Percentiles rank a stretch among this genome's conserved stretches.
Conservation (phyloP, 2,888 invertebrate genomes). For the Nezara viridula region DNA sequence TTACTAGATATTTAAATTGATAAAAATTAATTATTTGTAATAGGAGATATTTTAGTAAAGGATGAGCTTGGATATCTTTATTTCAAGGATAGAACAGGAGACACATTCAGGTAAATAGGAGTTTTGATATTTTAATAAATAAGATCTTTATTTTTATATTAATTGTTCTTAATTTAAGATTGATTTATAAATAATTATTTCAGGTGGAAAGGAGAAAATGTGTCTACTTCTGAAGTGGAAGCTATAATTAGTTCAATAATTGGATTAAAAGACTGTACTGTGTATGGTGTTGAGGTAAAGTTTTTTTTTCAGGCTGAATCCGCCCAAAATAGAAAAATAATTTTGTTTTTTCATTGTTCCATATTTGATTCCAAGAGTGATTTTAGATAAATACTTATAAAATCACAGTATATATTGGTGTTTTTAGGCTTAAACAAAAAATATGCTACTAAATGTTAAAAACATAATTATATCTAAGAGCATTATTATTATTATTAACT, state of each 20-base stretch:
- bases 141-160: not conserved
- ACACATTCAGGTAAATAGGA: constrained; percentile 77
- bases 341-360: too few species aligned
- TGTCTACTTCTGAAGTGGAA: constrained; percentile 97
- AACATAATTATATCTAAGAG: too few species aligned
- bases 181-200: constrained; percentile 62
- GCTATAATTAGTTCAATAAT: constrained; percentile 87
- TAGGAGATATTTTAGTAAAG: constrained; percentile 87
- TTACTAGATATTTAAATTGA: not conserved
- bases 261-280: constrained; percentile 88
- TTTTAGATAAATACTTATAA: too few species aligned
- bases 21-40: constrained; percentile 38
- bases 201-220: constrained; percentile 98
- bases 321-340: too few species aligned
- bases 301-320: too few species aligned
- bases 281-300: constrained; percentile 92
- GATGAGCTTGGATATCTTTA: constrained; percentile 93
- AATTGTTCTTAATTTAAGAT: not conserved
- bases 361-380: too few species aligned
- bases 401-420: too few species aligned
- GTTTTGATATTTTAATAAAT: not conserved
- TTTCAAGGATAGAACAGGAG: constrained; percentile 92
- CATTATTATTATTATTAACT: too few species aligned
- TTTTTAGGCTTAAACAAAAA: too few species aligned
- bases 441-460: too few species aligned